Evolutionary conservation across 2,888 invertebrate genomes (phyloP), one percentile per base, ranked within the genome.

Genomic region (Ypsolopha sequella): DNA sequence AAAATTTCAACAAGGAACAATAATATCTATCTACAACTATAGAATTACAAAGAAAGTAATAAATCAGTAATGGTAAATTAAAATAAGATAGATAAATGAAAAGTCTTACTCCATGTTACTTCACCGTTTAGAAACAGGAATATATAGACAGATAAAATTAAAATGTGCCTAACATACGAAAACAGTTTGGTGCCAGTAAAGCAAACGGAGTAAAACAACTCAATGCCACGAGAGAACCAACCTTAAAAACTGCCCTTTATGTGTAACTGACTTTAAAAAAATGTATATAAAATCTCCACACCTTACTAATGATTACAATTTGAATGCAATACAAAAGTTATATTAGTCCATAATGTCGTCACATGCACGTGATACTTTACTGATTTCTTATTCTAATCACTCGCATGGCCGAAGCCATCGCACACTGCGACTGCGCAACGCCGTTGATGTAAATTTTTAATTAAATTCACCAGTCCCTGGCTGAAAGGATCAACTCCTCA

Each of bases 241-340:
- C 49, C 43, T 36, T 71, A 67, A 63, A 59, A 73, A 72, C 72
- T 74, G 70, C 70, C 70, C 70, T 71, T 75, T 73, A 71, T 64
- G 69, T 65, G 64, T 68, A 67, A 75, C 70, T 72, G 68, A 48
- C 54, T 14, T 35, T 51, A 75, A 80, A 80, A 82, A 80, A 80
- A 77, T 76, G 69, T 81, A 76, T 85, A 85, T 71, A 85, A 84
- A 86, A 82, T 72, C 73, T 81, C 79, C 81, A 78, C 79, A 80
- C 74, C 75, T 73, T 71, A 70, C 50, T 73, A 46, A 49, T 51
- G 76, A 77, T 81, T 79, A 81, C 76, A 79, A 70, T 69, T 70
- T 63, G 65, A 73, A 66, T 77, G 78, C 71, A 73, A 73, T 85
- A 84, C 69, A 85, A 82, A 84, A 81, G 70, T 78, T 76, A 73